Percentiles rank a stretch among this genome's conserved stretches.
phyloP scores from a whole-genome alignment of 2,113 vertebrate species.

The Poicephalus meyeri region DNA sequence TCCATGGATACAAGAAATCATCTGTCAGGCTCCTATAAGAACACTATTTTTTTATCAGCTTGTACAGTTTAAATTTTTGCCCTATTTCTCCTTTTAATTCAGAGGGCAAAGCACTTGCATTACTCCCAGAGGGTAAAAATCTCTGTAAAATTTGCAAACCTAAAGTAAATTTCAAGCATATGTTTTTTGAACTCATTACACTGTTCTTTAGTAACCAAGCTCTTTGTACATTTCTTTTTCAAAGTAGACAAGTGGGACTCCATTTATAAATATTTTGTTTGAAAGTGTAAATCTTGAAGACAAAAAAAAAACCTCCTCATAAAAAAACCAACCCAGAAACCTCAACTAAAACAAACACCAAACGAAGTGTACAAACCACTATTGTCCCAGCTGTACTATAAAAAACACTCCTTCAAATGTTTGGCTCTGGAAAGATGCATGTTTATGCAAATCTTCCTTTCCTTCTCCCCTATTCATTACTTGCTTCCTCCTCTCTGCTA shows the following conservation, averaged over 20 bases:
- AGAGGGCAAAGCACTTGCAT: conserved; percentile 3
- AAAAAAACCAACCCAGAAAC: not conserved
- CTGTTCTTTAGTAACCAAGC: not conserved
- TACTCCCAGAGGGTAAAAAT: conserved; percentile 34
- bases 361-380: conserved; percentile 49
- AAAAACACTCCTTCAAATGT: conserved; percentile 37
- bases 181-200: conserved; percentile 33
- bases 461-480: not conserved
- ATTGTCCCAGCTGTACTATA: conserved; percentile 42
- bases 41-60: not conserved
- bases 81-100: conserved; percentile 16
- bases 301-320: not conserved
- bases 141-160: conserved; percentile 62
- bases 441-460: not conserved
- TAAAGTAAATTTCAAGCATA: conserved; percentile 66
- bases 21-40: not conserved
- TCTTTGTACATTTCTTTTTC: conserved; percentile 46
- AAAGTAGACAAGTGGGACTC: conserved; percentile 32
- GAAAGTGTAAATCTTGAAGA: conserved; percentile 57
- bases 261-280: conserved; percentile 68
- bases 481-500: not conserved
- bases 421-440: conserved; percentile 17
- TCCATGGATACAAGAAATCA: not conserved
- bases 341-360: not conserved
- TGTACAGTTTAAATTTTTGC: conserved; percentile 49